Evolutionary conservation across 2,888 invertebrate species (phyloP).

Genomic region (Melikaiella ostensackeni): DNA sequence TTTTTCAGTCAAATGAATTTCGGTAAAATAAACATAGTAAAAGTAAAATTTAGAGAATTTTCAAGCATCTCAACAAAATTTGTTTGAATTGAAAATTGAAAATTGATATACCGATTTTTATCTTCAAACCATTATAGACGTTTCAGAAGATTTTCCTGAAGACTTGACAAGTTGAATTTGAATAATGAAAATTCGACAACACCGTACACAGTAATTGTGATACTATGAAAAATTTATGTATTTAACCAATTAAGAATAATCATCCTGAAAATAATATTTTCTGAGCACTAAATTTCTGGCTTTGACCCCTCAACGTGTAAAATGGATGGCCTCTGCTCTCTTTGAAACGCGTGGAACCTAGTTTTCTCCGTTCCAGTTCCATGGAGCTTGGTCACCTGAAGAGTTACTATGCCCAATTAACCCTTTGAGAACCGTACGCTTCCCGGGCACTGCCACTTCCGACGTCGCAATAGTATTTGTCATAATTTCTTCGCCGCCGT

Average conservation of each 20-base stretch:
- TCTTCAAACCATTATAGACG: too few species aligned
- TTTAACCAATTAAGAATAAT: neutral
- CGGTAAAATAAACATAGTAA: too few species aligned
- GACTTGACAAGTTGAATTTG: too few species aligned
- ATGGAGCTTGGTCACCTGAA: conserved; percentile 73
- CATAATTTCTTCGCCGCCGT: conserved; percentile 59
- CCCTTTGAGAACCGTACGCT: conserved; percentile 75
- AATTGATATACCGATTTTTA: too few species aligned
- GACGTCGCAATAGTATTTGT: conserved; percentile 71
- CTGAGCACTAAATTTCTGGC: neutral
- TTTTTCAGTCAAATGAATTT: too few species aligned
- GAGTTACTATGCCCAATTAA: conserved; percentile 76
- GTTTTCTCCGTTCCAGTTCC: conserved; percentile 73
- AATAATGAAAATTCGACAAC: too few species aligned
- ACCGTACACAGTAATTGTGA: too few species aligned
- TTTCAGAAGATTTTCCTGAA: too few species aligned
- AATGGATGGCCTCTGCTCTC: conserved; percentile 42
- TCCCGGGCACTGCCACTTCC: conserved; percentile 72
- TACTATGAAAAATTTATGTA: too few species aligned
- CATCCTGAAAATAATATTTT: neutral
- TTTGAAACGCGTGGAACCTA: conserved; percentile 60
- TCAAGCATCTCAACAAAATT: too few species aligned
- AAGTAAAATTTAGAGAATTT: too few species aligned
- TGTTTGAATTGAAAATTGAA: too few species aligned
- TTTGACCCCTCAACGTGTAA: neutral